Conservation (phyloP, 2,113 vertebrate genomes). For the Guaruba guarouba region DNA sequence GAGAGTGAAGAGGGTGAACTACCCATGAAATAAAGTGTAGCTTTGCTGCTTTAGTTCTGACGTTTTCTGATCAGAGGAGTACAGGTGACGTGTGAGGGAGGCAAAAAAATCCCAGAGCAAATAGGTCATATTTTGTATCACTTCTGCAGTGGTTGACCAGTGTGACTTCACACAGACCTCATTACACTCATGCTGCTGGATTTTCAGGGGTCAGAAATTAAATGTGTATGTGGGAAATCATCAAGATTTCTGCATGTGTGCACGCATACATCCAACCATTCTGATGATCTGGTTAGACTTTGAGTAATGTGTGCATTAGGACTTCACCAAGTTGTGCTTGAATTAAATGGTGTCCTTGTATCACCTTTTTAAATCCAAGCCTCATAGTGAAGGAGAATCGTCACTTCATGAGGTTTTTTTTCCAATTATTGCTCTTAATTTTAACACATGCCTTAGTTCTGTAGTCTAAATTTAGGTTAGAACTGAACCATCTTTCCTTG, state of each 20-base stretch:
- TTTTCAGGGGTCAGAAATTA: not conserved
- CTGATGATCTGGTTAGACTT: not conserved
- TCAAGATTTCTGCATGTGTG: accelerated
- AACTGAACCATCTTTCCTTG: not conserved
- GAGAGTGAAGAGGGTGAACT: not conserved
- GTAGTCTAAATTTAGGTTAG: not conserved
- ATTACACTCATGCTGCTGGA: accelerated
- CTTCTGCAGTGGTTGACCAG: not conserved
- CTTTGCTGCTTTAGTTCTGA: not conserved
- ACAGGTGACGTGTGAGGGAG: not conserved
- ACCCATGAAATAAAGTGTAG: not conserved
- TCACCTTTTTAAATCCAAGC: not conserved
- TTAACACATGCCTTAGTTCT: not conserved
- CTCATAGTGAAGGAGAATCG: not conserved
- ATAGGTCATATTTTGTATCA: not conserved
- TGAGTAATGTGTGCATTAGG: not conserved
- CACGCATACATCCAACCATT: accelerated
- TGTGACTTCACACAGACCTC: not conserved
- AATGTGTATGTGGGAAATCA: accelerated
- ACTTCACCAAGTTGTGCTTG: not conserved
- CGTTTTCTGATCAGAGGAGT: not conserved
- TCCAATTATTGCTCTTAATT: not conserved
- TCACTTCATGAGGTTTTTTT: not conserved
- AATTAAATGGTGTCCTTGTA: not conserved
- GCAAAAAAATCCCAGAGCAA: not conserved